Base-by-base conservation (phyloP, 2,797 vertebrate species). In the Melanotaenia pygmaea region DNA sequence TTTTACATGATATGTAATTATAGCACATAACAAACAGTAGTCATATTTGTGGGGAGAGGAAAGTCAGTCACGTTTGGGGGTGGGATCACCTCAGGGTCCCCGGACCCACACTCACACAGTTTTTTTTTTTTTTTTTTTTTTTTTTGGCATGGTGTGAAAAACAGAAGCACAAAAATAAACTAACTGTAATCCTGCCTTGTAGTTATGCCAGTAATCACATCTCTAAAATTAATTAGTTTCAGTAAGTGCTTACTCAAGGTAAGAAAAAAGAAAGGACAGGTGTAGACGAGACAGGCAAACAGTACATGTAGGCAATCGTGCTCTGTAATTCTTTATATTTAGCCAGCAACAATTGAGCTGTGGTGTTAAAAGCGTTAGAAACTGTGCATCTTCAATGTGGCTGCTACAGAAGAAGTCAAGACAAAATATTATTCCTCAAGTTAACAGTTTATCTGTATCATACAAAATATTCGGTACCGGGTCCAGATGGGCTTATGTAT, bases 171-270 rank as follows among this genome's bases (percentile, higher is more conserved):
- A 50, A 22, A 50, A 8, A n/a, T n/a, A 50, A n/a, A 50, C 45
- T n/a, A 22, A 9, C 8, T 50, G 45, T 60, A 58, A 64, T 40
- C 9, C 18, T 9, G 13, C n/a, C 51, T 16, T 28, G 14, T 37
- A 45, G n/a, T 11, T 53, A 45, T 56, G 13, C 14, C 22, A 26
- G 14, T 1, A 72, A 61, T 75, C 20, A 53, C 61, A 28, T 37
- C 56, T 75, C 66, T 53, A 8, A 73, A 57, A 58, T 37, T 16
- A 51, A 62, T 65, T 74, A 67, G 30, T 72, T 72, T 72, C n/a
- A 72, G 18, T 20, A 5, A 64, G 57, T 43, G 38, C 22, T 47
- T 32, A 13, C 51, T 64, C 18, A 20, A 40, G 38, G 13, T 14
- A 26, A 59, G 45, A 64, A 24, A 30, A 54, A 64, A 22, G 28